A percentile compares a stretch with the other conserved stretches of the same genome.
Conservation (phyloP, 2,888 invertebrate species). For the Tigriopus californicus region DNA sequence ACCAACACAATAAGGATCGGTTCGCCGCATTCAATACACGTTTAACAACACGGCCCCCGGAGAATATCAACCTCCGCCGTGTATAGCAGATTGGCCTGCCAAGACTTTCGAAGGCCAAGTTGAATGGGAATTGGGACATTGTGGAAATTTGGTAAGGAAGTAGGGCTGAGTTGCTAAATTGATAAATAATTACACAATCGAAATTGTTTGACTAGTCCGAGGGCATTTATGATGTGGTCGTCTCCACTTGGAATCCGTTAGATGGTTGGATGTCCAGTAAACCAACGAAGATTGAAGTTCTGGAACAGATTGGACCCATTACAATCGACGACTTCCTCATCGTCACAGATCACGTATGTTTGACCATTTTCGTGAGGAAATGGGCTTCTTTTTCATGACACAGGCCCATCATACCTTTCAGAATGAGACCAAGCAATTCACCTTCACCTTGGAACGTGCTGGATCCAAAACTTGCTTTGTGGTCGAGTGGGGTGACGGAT, state of each 20-base stretch:
- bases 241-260: conserved; percentile 8
- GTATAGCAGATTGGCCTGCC: conserved; percentile 4
- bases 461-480: conserved; percentile 4
- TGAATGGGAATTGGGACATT: background rate
- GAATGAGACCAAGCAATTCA: conserved; percentile 13
- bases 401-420: too few relatives aligned
- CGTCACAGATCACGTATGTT: background rate
- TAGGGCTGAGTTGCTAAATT: background rate
- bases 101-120: background rate
- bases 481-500: conserved; percentile 10
- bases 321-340: conserved; percentile 10
- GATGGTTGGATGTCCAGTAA: conserved; percentile 9
- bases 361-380: background rate
- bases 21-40: background rate
- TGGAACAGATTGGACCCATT: conserved; percentile 3
- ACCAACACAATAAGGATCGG: background rate
- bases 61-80: conserved; percentile 1
- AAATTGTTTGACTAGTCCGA: background rate
- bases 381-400: background rate
- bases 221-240: conserved; percentile 2
- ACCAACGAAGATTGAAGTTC: background rate
- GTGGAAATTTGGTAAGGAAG: background rate
- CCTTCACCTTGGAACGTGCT: background rate
- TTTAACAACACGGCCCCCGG: conserved; percentile 3
- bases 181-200: background rate